Percentiles rank a stretch among this genome's conserved stretches.
These are phyloP conservation scores for Alaudala cheleensis DNA, from an alignment of 2,113 vertebrate genomes.

Conservation along the genomic window DNA sequence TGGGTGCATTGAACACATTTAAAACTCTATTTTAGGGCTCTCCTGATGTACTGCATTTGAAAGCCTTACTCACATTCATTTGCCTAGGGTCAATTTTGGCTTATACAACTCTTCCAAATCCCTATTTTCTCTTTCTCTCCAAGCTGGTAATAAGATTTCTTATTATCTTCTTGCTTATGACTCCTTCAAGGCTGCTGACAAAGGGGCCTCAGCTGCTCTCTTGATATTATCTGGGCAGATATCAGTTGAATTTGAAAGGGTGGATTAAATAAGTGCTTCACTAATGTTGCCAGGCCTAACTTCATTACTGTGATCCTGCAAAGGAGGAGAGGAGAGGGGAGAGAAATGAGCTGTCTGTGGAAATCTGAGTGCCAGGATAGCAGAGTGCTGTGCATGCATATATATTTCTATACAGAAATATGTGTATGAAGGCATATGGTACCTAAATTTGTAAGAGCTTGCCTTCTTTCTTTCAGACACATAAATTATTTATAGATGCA, in stretches of 20 bases:
- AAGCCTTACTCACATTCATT: not conserved
- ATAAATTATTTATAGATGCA: conserved; percentile 24
- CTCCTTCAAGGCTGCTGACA: conserved; percentile 19
- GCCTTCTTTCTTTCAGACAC: conserved; percentile 1
- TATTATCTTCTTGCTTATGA: conserved; percentile 29
- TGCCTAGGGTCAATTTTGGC: not conserved
- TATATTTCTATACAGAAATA: conserved; percentile 17
- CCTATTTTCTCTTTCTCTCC: conserved; percentile 6
- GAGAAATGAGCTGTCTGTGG: not conserved
- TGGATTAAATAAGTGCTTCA: conserved; percentile 33
- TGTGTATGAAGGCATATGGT: not conserved
- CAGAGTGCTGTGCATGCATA: not conserved
- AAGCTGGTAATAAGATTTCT: conserved; percentile 37
- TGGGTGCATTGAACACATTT: not conserved
- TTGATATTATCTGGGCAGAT: conserved; percentile 14
- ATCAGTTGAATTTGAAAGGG: conserved; percentile 46
- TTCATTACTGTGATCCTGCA: not conserved
- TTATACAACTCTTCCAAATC: not conserved
- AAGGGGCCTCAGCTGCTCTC: conserved; percentile 8
- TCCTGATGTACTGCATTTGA: not conserved
- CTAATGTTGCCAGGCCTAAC: conserved; percentile 33
- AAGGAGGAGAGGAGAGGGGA: not conserved
- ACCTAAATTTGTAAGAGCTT: not conserved
- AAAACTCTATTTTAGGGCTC: not conserved
- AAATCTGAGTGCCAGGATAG: not conserved